A percentile compares a stretch with the other conserved stretches of the same genome.
Conservation (phyloP, 2,888 invertebrate species). For the Euzophera pinguis region DNA sequence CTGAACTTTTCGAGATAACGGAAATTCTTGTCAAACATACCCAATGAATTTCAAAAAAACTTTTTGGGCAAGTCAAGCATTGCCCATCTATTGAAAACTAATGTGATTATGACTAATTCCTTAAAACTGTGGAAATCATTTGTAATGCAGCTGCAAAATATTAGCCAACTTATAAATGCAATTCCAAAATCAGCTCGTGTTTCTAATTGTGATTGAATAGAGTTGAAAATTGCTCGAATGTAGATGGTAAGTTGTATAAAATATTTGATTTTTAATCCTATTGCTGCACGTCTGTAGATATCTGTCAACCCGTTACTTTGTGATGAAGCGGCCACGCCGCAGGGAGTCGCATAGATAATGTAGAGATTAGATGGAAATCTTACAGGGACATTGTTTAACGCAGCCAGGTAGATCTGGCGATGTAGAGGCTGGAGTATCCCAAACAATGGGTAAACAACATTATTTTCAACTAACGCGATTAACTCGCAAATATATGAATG, state of each 20-base stretch:
- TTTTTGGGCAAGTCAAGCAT: constrained; percentile 28
- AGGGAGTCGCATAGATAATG: constrained; percentile 66
- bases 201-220: constrained; percentile 33
- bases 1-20: neutral
- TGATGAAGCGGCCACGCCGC: constrained; percentile 65
- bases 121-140: constrained; percentile 51
- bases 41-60: constrained; percentile 17
- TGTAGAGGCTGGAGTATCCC: constrained; percentile 43
- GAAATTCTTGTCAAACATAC: neutral
- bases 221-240: constrained; percentile 40
- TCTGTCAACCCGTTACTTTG: constrained; percentile 79
- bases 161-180: constrained; percentile 34
- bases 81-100: constrained; percentile 39
- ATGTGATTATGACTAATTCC: constrained; percentile 65
- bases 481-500: constrained; percentile 44
- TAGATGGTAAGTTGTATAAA: constrained; percentile 33
- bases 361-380: constrained; percentile 75
- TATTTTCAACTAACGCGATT: constrained; percentile 69
- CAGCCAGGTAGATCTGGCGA: constrained; percentile 55
- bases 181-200: constrained; percentile 24
- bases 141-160: constrained; percentile 49
- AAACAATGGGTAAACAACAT: constrained; percentile 74
- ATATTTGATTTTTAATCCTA: constrained; percentile 67
- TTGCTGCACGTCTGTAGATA: constrained; percentile 63
- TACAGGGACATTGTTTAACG: constrained; percentile 69